Evolutionary conservation across 2,113 vertebrate genomes (phyloP).

Genomic region (Oreotrochilus melanogaster): DNA sequence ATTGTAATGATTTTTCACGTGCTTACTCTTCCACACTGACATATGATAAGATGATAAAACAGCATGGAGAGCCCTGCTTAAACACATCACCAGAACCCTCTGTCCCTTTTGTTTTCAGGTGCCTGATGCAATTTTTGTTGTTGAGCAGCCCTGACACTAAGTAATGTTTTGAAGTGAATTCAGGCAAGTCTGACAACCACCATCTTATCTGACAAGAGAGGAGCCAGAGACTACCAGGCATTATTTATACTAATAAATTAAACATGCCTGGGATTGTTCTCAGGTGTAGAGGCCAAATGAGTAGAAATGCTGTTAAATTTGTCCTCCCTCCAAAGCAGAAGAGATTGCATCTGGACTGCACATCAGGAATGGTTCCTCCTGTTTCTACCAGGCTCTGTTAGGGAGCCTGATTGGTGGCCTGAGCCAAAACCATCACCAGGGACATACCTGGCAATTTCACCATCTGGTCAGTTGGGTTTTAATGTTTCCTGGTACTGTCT

Average conservation of each 20-base stretch:
- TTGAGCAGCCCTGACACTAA: slow-evolving; percentile 1
- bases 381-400: background rate
- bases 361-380: background rate
- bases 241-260: slow-evolving; percentile 23
- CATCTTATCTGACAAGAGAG: slow-evolving; percentile 1
- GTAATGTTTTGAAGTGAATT: slow-evolving; percentile 22
- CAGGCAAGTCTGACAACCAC: background rate
- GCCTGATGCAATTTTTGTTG: background rate
- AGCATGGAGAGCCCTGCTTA: background rate
- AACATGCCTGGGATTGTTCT: background rate
- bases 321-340: background rate
- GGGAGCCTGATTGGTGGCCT: background rate
- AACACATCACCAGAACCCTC: background rate
- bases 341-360: background rate
- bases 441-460: background rate
- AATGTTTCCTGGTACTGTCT: background rate
- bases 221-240: background rate
- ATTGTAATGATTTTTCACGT: slow-evolving; percentile 55
- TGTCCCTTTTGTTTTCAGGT: slow-evolving; percentile 16
- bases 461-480: background rate
- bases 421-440: background rate
- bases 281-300: background rate
- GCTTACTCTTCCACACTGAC: background rate
- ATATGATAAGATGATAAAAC: slow-evolving; percentile 32
- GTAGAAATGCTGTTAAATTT: background rate